Evolutionary conservation across 2,113 vertebrate species (phyloP).

Genomic region (Rattus rattus): DNA sequence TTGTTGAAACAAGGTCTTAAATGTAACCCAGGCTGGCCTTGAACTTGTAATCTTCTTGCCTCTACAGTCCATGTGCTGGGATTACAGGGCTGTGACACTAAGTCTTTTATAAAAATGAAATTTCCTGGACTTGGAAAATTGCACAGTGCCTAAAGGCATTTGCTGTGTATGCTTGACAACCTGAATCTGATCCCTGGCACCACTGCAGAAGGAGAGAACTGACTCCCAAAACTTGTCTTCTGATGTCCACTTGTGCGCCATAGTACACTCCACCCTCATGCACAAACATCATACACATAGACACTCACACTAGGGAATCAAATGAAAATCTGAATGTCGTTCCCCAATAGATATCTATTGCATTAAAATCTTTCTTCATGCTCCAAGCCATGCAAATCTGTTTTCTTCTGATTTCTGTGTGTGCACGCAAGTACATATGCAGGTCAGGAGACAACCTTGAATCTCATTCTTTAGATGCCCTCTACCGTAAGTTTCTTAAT

Average conservation of each 20-base stretch:
- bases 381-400: background rate
- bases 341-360: background rate
- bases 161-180: background rate
- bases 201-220: background rate
- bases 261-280: background rate
- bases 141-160: background rate
- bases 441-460: background rate
- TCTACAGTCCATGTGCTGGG: background rate
- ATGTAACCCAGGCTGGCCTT: background rate
- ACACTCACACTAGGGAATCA: background rate
- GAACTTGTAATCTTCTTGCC: background rate
- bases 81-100: background rate
- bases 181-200: background rate
- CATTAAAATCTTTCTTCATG: constrained; percentile 24
- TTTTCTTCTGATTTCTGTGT: constrained; percentile 15
- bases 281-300: background rate
- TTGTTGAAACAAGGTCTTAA: background rate
- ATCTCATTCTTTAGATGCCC: background rate
- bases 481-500: background rate
- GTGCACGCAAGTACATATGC: background rate
- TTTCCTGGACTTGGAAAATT: background rate
- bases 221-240: background rate
- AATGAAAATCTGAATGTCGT: background rate
- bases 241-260: background rate
- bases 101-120: background rate